Percentiles rank a stretch among this genome's conserved stretches.
These are phyloP conservation scores for Microplitis deprimator DNA, from an alignment of 2,888 invertebrate species.

Conservation along the genomic window DNA sequence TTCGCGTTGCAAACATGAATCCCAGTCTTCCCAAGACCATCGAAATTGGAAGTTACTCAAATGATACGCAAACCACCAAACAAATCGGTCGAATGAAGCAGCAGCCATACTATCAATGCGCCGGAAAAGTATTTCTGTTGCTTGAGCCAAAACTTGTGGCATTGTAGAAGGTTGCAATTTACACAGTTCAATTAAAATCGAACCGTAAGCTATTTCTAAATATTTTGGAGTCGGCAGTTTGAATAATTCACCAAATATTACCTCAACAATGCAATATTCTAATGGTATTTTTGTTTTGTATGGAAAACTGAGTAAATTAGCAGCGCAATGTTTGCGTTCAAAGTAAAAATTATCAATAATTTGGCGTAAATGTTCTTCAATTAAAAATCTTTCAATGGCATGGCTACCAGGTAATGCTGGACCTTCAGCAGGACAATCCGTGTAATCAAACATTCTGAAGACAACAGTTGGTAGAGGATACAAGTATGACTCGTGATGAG, in stretches of 20 bases:
- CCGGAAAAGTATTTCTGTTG: slow-evolving; percentile 96
- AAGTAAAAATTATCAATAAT: slow-evolving; percentile 90
- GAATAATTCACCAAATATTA: slow-evolving; percentile 94
- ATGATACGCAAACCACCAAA: slow-evolving; percentile 98
- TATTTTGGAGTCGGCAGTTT: slow-evolving; percentile 91
- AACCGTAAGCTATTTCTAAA: slow-evolving; percentile 94
- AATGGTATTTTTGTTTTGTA: slow-evolving; percentile 95
- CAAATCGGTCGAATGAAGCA: slow-evolving; percentile 96
- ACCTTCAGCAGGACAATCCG: slow-evolving; percentile 93
- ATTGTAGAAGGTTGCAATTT: slow-evolving; percentile 96
- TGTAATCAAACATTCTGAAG: slow-evolving; percentile 98
- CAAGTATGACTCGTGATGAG: slow-evolving; percentile 89
- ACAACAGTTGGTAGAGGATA: slow-evolving; percentile 97
- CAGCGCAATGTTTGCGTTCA: slow-evolving; percentile 96
- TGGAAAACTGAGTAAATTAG: slow-evolving; percentile 91
- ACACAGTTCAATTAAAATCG: slow-evolving; percentile 95
- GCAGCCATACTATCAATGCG: slow-evolving; percentile 98
- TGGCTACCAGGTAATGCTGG: slow-evolving; percentile 95
- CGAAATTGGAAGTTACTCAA: slow-evolving; percentile 99
- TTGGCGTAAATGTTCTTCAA: slow-evolving; percentile 96
- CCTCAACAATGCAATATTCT: slow-evolving; percentile 98
- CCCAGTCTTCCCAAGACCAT: slow-evolving; percentile 99
- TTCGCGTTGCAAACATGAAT: slow-evolving; percentile 86
- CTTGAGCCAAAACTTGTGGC: slow-evolving; percentile 96
- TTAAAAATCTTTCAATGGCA: slow-evolving; percentile 96